Evolutionary conservation across 2,888 invertebrate genomes (phyloP), one percentile per base, ranked within the genome.

Genomic region (Orchesellides sinensis): DNA sequence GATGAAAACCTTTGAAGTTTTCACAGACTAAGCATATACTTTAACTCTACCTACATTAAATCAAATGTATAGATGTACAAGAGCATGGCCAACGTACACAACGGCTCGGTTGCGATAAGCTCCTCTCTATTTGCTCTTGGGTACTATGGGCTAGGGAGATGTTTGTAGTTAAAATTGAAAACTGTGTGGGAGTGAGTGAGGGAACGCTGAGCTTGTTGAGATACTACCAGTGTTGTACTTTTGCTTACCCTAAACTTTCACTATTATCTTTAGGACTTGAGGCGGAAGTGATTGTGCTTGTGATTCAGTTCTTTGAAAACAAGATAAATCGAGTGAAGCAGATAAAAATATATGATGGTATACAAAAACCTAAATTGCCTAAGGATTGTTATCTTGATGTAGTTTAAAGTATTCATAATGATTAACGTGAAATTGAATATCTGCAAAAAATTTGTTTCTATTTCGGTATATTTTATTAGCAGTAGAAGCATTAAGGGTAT

Each of bases 191-290:
- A n/a, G 19, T 49, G 25, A 23, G 21, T 21, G 54, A 56, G 56
- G n/a, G 56, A 56, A 17, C 19, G 23, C 23, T 8, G 1, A 56
- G 2, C 25, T 40, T 40, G 32, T 32, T 6, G n/a, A 61, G n/a
- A 61, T 12, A 56, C 6, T 35, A 54, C 0, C 49, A 19, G 27
- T 45, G 14, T 49, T 56, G 29, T 63, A 10, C 29, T 49, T 68
- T 49, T 35, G 19, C 66, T 79, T 35, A 49, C 63, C 32, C 17
- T 63, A 49, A 70, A 63, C 61, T 59, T 70, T 78, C 70, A 29
- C 79, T 72, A 79, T 79, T 72, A 79, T 79, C 70, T 79, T 72
- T 79, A 65, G 56, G 65, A 65, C 70, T 79, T 66, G 72, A 29
- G 63, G 79, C 79, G 79, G 79, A 79, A 79, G 45, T 79, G 70